phyloP scores from a whole-genome alignment of 2,797 vertebrate genomes.

The Neosilurus hyrtlii region DNA sequence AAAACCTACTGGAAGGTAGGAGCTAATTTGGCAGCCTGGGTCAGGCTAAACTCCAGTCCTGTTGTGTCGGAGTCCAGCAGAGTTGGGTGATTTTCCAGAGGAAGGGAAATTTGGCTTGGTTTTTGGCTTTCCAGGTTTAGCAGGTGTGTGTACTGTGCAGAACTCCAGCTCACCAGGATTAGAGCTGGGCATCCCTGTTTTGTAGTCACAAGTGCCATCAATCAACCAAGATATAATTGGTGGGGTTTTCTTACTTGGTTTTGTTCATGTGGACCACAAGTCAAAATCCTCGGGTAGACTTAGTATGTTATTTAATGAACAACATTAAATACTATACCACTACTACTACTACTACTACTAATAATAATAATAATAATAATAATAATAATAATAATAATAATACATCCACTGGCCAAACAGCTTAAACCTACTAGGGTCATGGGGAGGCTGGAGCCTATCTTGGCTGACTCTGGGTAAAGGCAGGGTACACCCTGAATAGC shows the following conservation, averaged over 20 bases:
- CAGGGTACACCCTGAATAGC: too few species aligned
- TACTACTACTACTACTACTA: neutral
- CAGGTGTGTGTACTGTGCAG: slow-evolving; percentile 7
- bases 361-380: neutral
- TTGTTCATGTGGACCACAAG: neutral
- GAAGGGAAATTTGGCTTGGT: neutral
- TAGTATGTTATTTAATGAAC: neutral
- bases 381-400: too few species aligned
- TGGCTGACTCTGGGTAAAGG: too few species aligned
- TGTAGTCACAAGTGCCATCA: neutral
- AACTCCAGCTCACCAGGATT: neutral
- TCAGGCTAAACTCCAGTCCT: neutral
- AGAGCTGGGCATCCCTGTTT: neutral
- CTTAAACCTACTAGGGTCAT: too few species aligned
- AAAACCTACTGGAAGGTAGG: neutral
- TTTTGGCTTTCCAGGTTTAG: slow-evolving; percentile 2
- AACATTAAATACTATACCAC: neutral
- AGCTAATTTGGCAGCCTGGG: slow-evolving; percentile 16
- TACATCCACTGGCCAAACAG: too few species aligned
- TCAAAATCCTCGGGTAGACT: neutral
- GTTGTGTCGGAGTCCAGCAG: neutral
- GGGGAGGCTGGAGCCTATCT: too few species aligned
- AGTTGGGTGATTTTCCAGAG: neutral
- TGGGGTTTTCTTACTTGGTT: neutral
- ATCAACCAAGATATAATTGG: neutral